phyloP scores from a whole-genome alignment of 2,797 vertebrate species.

The Helostoma temminkii region DNA sequence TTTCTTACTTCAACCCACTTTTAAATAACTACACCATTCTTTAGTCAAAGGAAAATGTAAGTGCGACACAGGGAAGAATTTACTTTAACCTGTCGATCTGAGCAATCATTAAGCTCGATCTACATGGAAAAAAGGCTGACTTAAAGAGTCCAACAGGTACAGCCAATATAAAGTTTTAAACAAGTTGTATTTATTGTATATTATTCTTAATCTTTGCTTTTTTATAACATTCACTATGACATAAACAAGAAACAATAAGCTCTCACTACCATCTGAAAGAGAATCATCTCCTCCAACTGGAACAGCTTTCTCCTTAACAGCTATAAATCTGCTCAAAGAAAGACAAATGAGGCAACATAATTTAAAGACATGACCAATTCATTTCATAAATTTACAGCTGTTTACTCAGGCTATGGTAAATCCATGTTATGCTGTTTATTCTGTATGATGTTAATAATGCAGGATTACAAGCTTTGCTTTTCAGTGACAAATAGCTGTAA shows the following conservation, averaged over 20 bases:
- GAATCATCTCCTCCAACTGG: constrained; percentile 11
- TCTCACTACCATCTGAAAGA: too few species aligned
- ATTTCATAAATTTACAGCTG: constrained; percentile 53
- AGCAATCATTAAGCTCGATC: constrained; percentile 9
- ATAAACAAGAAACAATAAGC: constrained; percentile 17
- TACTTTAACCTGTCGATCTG: constrained; percentile 26
- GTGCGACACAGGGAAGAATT: constrained; percentile 10
- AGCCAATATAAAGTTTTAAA: background rate
- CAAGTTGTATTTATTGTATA: background rate
- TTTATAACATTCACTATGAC: constrained; percentile 14
- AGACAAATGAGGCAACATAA: constrained; percentile 43
- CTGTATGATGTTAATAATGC: constrained; percentile 63
- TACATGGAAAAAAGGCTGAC: constrained; percentile 4
- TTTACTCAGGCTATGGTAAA: constrained; percentile 44
- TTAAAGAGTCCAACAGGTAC: constrained; percentile 9
- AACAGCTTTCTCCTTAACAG: constrained; percentile 34
- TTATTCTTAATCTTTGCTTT: background rate
- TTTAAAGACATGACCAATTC: constrained; percentile 51
- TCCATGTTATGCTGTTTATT: constrained; percentile 52
- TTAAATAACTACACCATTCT: constrained; percentile 29
- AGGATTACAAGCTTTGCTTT: constrained; percentile 57
- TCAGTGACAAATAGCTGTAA: constrained; percentile 59
- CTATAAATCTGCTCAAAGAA: constrained; percentile 48
- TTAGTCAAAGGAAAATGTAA: constrained; percentile 28
- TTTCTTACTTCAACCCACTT: constrained; percentile 44